phyloP scores from a whole-genome alignment of 1,140 invertebrate genomes.

The Parasteatoda tepidariorum region DNA sequence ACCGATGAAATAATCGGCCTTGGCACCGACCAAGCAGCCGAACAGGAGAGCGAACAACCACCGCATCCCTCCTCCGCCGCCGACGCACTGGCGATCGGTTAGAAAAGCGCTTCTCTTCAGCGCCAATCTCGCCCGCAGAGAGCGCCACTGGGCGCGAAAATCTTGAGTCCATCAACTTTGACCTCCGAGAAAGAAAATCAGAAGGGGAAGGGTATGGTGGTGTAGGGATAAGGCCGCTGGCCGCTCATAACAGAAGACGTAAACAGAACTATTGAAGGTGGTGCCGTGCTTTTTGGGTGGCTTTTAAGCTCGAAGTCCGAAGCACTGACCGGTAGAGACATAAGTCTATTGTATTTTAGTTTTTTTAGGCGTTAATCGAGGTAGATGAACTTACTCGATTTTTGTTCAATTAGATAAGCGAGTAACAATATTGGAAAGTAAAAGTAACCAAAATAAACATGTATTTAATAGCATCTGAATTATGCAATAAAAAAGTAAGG shows the following conservation, averaged over 20 bases:
- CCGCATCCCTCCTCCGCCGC: slow-evolving; percentile 53
- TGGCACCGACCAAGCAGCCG: background rate
- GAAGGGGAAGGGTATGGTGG: background rate
- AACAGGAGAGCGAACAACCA: background rate
- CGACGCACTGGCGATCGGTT: slow-evolving; percentile 27
- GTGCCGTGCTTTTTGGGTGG: too few species aligned
- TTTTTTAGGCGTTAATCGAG: too few species aligned
- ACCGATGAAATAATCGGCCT: slow-evolving; percentile 31
- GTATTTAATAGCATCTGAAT: too few species aligned
- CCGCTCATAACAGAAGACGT: background rate
- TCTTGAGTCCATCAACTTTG: background rate
- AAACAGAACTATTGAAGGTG: background rate
- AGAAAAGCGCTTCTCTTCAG: background rate
- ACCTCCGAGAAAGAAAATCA: too few species aligned
- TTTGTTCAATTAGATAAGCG: too few species aligned
- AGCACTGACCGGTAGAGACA: too few species aligned
- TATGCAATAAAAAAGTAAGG: too few species aligned
- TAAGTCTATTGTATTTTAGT: too few species aligned
- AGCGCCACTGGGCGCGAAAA: slow-evolving; percentile 34
- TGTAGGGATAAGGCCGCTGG: background rate
- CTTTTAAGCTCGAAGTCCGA: too few species aligned
- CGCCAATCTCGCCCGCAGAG: background rate
- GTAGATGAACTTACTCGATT: too few species aligned
- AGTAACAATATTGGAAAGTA: too few species aligned
- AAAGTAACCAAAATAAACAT: too few species aligned